A percentile compares a stretch with the other conserved stretches of the same genome.
Conservation (phyloP, 2,113 vertebrate genomes). For the Megalops atlanticus region DNA sequence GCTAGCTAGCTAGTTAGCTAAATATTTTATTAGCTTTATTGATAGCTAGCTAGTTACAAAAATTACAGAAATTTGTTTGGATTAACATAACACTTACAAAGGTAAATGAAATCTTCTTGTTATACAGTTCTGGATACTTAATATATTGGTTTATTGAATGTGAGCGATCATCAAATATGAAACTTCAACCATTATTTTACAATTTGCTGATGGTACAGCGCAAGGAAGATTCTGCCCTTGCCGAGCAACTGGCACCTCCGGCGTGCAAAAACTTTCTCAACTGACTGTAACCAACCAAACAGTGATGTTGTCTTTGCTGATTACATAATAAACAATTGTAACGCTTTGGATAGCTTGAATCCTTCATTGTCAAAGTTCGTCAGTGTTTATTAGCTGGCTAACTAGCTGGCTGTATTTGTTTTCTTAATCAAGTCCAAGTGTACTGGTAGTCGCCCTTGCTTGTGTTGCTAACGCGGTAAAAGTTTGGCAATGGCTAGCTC, state of each 20-base stretch:
- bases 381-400: not conserved
- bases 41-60: not conserved
- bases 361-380: not conserved
- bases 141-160: not conserved
- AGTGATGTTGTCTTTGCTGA: not conserved
- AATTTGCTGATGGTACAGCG: not conserved
- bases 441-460: not conserved
- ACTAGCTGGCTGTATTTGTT: not conserved
- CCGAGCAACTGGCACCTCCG: not conserved
- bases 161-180: not conserved
- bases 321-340: not conserved
- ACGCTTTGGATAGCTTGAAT: not conserved
- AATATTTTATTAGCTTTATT: slow-evolving; percentile 15
- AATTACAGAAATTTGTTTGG: slow-evolving; percentile 4
- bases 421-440: not conserved
- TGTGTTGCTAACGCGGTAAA: not conserved
- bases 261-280: not conserved
- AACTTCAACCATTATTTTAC: not conserved
- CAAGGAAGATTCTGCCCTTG: not conserved
- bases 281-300: slow-evolving; percentile 7
- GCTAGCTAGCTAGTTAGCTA: slow-evolving; percentile 29
- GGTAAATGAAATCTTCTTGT: slow-evolving; percentile 18
- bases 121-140: not conserved
- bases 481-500: not conserved
- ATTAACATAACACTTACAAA: slow-evolving; percentile 24